Conservation (phyloP, 2,888 invertebrate genomes). For the Calameuta pallipes region DNA sequence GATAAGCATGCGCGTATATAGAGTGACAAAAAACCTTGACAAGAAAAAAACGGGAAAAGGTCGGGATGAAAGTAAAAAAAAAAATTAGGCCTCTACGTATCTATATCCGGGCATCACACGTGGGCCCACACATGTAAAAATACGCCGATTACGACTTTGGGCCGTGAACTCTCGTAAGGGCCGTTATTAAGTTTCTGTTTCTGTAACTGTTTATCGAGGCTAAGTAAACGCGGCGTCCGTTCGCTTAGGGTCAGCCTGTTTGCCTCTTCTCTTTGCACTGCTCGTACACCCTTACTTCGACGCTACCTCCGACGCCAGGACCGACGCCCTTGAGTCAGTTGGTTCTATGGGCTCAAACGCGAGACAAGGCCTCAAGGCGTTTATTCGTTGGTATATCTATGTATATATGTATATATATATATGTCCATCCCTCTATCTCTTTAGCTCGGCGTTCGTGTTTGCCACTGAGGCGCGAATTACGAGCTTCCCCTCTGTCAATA, state of each 20-base stretch:
- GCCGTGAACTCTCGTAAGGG: neutral
- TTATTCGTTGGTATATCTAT: conserved; percentile 9
- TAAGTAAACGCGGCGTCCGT: conserved; percentile 30
- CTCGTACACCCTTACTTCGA: neutral
- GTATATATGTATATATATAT: neutral
- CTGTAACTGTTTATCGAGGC: conserved; percentile 35
- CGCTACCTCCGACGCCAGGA: conserved; percentile 19
- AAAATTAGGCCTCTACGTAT: neutral
- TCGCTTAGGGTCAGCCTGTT: conserved; percentile 24
- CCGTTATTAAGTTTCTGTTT: conserved; percentile 23
- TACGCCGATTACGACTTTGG: neutral
- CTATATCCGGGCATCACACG: too few relatives aligned
- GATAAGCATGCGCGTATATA: too few relatives aligned
- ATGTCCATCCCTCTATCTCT: neutral
- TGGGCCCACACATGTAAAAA: neutral
- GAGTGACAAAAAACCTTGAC: rapidly evolving
- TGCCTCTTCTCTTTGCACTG: conserved; percentile 38
- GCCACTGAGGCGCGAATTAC: conserved; percentile 55
- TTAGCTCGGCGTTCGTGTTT: conserved; percentile 34
- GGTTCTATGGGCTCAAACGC: conserved; percentile 14
- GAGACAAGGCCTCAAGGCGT: conserved; percentile 26
- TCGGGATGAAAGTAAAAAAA: neutral
- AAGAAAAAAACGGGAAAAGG: too few relatives aligned
- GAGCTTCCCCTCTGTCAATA: conserved; percentile 53
- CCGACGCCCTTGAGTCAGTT: conserved; percentile 33